These are phyloP conservation scores for Chaetorhynchus papuensis DNA, from an alignment of 2,113 vertebrate species.

Conservation along the genomic window DNA sequence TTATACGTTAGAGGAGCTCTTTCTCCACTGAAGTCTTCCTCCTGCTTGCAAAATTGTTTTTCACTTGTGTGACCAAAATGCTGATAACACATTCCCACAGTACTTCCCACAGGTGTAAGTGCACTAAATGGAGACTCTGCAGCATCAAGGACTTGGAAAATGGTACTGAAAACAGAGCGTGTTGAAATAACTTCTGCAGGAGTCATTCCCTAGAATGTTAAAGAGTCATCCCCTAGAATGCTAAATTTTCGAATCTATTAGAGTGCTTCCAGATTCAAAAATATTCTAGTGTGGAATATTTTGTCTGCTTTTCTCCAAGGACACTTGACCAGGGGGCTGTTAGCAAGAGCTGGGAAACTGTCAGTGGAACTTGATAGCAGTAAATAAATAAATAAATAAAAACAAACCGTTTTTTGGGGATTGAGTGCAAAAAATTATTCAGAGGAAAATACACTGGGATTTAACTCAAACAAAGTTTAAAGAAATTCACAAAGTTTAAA, in stretches of 20 bases:
- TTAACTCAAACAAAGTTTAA: constrained; percentile 53
- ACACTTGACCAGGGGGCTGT: constrained; percentile 18
- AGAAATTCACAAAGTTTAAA: constrained; percentile 52
- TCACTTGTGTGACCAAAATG: neutral
- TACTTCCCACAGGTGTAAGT: neutral
- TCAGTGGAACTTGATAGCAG: neutral
- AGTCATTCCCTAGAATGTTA: constrained; percentile 5
- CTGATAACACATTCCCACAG: neutral
- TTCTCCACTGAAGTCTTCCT: neutral
- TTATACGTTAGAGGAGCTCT: neutral
- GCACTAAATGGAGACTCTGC: neutral
- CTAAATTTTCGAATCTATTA: neutral
- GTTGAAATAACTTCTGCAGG: constrained; percentile 7
- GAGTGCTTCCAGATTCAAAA: constrained; percentile 14
- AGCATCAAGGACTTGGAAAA: constrained; percentile 5
- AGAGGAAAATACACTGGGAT: neutral
- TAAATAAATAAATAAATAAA: constrained; percentile 24
- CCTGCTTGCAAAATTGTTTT: neutral
- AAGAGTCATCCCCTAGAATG: neutral
- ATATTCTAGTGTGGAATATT: neutral
- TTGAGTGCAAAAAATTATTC: constrained; percentile 9
- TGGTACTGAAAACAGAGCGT: neutral
- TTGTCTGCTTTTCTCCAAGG: constrained; percentile 30
- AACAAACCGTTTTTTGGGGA: neutral
- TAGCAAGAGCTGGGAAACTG: constrained; percentile 25